Evolutionary conservation across 2,888 invertebrate species (phyloP).

Genomic region (Phorcus lineatus): DNA sequence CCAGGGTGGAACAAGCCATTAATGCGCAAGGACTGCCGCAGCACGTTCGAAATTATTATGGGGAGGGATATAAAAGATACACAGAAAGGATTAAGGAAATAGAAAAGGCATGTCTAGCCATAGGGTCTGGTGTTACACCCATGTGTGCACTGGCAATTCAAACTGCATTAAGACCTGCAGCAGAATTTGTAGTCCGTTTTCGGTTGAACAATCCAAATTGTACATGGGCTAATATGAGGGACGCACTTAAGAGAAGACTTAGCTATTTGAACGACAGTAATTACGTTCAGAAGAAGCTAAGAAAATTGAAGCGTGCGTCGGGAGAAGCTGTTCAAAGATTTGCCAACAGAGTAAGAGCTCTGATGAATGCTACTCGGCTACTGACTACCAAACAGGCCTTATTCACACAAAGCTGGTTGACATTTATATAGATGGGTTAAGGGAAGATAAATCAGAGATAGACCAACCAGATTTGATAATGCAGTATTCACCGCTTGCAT

Average conservation of each 20-base stretch:
- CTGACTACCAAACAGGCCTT: neutral
- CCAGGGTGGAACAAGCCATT: neutral
- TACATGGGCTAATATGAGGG: neutral
- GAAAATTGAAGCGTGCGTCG: neutral
- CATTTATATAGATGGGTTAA: conserved; percentile 3
- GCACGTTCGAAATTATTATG: neutral
- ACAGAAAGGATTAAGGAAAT: conserved; percentile 1
- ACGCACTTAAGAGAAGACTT: neutral
- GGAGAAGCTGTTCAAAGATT: neutral
- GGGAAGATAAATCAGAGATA: neutral
- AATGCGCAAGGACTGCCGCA: neutral
- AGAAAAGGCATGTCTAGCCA: neutral
- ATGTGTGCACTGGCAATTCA: neutral
- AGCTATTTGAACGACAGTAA: neutral
- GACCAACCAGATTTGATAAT: neutral
- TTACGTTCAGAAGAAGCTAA: neutral
- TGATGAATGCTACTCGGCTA: neutral
- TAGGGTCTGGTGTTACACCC: neutral
- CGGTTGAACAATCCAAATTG: neutral
- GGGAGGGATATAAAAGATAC: neutral
- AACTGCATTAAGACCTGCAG: neutral
- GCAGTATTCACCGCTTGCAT: neutral
- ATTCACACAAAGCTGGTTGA: neutral
- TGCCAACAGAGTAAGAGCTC: neutral
- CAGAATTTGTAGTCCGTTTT: neutral